Conservation (phyloP, 92 coral and sea anemone genomes). For the Palythoa caribaeorum region DNA sequence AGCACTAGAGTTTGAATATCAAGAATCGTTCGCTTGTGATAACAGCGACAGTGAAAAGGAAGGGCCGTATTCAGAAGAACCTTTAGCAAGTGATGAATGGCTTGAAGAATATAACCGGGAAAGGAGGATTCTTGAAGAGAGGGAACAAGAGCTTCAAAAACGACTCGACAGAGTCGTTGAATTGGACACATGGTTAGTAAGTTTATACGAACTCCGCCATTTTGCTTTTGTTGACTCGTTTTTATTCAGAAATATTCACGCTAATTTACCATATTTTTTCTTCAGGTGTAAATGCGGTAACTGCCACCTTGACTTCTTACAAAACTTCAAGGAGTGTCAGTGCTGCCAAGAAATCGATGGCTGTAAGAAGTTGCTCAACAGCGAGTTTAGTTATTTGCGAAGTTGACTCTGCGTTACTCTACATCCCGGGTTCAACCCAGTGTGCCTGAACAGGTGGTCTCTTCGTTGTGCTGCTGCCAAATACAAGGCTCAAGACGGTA, state of each 20-base stretch:
- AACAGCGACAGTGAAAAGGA: conserved; percentile 10
- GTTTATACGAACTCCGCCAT: not conserved
- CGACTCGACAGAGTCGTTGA: conserved; percentile 41
- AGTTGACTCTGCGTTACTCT: conserved; percentile 15
- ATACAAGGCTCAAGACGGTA: not conserved
- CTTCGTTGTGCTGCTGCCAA: conserved; percentile 50
- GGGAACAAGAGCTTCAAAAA: conserved; percentile 24
- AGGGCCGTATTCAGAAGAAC: conserved; percentile 33
- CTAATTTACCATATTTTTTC: not conserved
- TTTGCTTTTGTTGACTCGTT: not conserved
- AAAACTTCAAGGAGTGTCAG: conserved; percentile 50
- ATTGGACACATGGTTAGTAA: not conserved
- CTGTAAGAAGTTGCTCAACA: conserved; percentile 31
- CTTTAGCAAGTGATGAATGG: conserved; percentile 35
- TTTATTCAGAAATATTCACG: not conserved
- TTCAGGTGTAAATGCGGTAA: not conserved
- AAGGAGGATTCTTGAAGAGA: conserved; percentile 14
- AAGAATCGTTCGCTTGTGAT: not conserved
- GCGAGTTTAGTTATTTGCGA: conserved; percentile 43
- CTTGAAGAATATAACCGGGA: conserved; percentile 32
- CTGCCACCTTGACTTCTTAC: conserved; percentile 26
- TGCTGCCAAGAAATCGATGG: conserved; percentile 63
- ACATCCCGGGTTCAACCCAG: conserved; percentile 51
- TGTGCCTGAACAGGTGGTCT: conserved; percentile 55
- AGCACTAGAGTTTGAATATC: conserved; percentile 29